Percentiles rank a stretch among this genome's conserved stretches.
phyloP scores from a whole-genome alignment of 2,797 vertebrate species.

The Enoplosus armatus region DNA sequence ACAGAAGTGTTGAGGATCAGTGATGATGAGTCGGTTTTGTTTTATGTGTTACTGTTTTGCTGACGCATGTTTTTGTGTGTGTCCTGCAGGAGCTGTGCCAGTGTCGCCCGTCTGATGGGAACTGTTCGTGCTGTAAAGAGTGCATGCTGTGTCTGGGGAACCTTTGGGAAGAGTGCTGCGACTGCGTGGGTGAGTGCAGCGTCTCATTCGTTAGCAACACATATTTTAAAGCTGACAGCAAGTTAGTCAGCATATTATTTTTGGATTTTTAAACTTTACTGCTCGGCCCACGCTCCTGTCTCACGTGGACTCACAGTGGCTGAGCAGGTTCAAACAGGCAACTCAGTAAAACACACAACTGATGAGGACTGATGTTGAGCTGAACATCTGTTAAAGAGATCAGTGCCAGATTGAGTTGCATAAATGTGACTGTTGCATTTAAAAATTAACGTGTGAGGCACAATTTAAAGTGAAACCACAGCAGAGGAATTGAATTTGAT shows the following conservation, averaged over 20 bases:
- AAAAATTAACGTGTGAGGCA: background rate
- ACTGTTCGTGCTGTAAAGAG: slow-evolving; percentile 98
- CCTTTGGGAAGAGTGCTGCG: slow-evolving; percentile 99
- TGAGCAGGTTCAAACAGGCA: background rate
- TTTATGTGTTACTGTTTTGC: background rate
- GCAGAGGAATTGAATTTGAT: background rate
- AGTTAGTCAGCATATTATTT: slow-evolving; percentile 19
- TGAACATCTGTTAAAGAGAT: slow-evolving; percentile 3
- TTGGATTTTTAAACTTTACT: background rate
- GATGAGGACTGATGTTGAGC: slow-evolving; percentile 1
- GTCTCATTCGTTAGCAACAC: background rate
- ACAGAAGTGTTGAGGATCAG: background rate
- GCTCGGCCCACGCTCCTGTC: background rate
- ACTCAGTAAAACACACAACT: background rate
- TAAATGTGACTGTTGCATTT: background rate
- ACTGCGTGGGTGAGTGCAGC: slow-evolving; percentile 94
- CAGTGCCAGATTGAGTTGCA: background rate
- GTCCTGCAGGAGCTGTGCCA: slow-evolving; percentile 94
- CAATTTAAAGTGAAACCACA: background rate
- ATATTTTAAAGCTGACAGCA: slow-evolving; percentile 24
- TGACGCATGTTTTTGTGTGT: slow-evolving; percentile 21
- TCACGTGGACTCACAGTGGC: too few species aligned
- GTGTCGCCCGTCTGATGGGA: slow-evolving; percentile 95
- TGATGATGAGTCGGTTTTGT: too few species aligned
- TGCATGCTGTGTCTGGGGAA: slow-evolving; percentile 98